Percentiles rank a stretch among this genome's conserved stretches.
Evolutionary conservation across 37 sponge, comb jelly and placozoan genomes (phyloP).

Genomic region (Dysidea cf. avara): DNA sequence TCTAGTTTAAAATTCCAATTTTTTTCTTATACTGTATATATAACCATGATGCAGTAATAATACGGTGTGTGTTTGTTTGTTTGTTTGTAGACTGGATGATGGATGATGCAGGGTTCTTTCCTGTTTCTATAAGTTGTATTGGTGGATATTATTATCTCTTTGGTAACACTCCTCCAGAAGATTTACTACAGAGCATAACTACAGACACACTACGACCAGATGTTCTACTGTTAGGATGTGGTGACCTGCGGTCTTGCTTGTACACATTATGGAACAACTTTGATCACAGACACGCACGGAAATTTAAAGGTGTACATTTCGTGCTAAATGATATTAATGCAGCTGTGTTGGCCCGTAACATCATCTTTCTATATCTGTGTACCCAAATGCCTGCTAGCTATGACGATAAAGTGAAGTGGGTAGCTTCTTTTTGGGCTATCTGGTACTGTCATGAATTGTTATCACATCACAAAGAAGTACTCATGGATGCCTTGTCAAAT

Average conservation of each 20-base stretch:
- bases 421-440: constrained; percentile 44
- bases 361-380: constrained; percentile 35
- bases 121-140: no score
- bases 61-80: no score
- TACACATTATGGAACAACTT: constrained; percentile 60
- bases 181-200: constrained; percentile 17
- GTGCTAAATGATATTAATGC: constrained; percentile 39
- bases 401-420: constrained; percentile 10
- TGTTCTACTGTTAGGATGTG: constrained; percentile 40
- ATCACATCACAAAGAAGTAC: constrained; percentile 6
- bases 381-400: neutral
- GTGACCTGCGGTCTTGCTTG: constrained; percentile 44
- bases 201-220: constrained; percentile 6
- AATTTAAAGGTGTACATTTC: constrained; percentile 34
- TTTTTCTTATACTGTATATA: no score
- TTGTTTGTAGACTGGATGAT: no score
- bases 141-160: constrained; percentile 24
- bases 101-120: constrained; percentile 3
- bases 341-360: constrained; percentile 40
- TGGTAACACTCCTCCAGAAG: constrained; percentile 44
- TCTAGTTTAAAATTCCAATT: no score
- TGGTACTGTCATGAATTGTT: constrained; percentile 52
- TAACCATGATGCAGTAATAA: no score
- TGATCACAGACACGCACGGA: neutral
- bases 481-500: constrained; percentile 6